These are phyloP conservation scores for Temnothorax nylanderi DNA, from an alignment of 1,140 invertebrate species.

Conservation along the genomic window DNA sequence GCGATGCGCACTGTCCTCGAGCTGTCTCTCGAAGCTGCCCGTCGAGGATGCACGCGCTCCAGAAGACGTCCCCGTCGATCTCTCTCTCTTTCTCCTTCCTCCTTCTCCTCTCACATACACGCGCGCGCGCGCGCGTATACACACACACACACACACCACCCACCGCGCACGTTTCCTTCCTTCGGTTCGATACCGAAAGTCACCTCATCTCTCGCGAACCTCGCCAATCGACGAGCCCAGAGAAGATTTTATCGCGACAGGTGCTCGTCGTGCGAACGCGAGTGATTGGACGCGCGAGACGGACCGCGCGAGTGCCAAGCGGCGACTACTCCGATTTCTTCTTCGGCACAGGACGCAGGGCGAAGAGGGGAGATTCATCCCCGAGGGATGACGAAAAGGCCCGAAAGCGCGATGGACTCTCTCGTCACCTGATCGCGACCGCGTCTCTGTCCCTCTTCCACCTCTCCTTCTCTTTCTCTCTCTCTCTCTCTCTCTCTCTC, in stretches of 20 bases:
- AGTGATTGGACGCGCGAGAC: slow-evolving; percentile 4
- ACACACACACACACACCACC: not conserved
- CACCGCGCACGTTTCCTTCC: not conserved
- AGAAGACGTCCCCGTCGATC: not conserved
- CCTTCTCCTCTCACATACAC: no score
- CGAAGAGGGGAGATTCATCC: not conserved
- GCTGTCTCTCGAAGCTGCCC: no score
- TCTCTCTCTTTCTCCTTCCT: not conserved
- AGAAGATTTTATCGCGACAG: no score
- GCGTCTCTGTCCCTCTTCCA: not conserved
- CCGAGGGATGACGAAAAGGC: slow-evolving; percentile 7
- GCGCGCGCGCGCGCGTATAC: not conserved
- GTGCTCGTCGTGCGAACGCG: not conserved
- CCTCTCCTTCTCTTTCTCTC: not conserved
- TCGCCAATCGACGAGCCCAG: not conserved
- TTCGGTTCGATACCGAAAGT: slow-evolving; percentile 21
- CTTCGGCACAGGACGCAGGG: not conserved
- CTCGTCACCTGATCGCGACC: slow-evolving; percentile 66
- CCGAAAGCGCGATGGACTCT: slow-evolving; percentile 62
- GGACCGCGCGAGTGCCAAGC: slow-evolving; percentile 50
- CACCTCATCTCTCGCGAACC: not conserved
- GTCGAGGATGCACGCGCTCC: not conserved
- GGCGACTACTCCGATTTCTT: slow-evolving; percentile 55
- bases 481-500: not conserved
- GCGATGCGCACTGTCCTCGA: not conserved